Conservation (phyloP, 92 coral and sea anemone species). For the Chrysogorgia sp. region DNA sequence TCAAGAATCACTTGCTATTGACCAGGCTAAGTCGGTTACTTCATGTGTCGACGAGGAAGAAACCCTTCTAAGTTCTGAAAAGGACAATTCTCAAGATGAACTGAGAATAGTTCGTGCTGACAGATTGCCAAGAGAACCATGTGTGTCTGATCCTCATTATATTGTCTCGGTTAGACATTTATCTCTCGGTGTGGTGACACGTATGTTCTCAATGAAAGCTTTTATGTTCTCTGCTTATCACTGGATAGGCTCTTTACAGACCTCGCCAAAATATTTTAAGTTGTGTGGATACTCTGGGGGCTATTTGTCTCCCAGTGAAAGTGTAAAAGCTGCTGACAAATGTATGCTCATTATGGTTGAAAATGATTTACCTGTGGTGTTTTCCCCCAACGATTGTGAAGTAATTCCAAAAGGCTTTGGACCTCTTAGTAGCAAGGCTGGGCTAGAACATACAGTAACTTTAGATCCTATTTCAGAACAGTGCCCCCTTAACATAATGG, state of each 20-base stretch:
- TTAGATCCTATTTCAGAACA: neutral
- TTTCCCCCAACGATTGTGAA: conserved; percentile 11
- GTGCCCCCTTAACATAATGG: conserved; percentile 5
- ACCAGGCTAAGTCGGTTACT: no score
- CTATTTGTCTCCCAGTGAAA: conserved; percentile 20
- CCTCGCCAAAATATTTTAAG: conserved; percentile 52
- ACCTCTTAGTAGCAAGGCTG: neutral
- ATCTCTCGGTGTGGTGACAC: conserved; percentile 53
- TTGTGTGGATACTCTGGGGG: conserved; percentile 15
- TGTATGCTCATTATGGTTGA: conserved; percentile 24
- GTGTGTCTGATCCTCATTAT: conserved; percentile 43
- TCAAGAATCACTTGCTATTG: conserved; percentile 50
- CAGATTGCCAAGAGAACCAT: conserved; percentile 47
- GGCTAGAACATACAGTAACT: no score
- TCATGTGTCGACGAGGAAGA: neutral
- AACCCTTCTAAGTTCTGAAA: neutral
- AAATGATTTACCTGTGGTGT: conserved; percentile 9
- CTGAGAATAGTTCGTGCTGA: conserved; percentile 22
- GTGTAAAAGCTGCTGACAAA: conserved; percentile 14
- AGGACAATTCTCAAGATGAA: conserved; percentile 14
- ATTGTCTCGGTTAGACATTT: conserved; percentile 58
- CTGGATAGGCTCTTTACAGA: conserved; percentile 56
- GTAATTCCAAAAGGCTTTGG: conserved; percentile 21
- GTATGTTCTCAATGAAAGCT: conserved; percentile 36
- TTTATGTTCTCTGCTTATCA: conserved; percentile 50